These are phyloP conservation scores for Eulemur rubriventer DNA, from an alignment of 2,797 vertebrate species.

Conservation along the genomic window DNA sequence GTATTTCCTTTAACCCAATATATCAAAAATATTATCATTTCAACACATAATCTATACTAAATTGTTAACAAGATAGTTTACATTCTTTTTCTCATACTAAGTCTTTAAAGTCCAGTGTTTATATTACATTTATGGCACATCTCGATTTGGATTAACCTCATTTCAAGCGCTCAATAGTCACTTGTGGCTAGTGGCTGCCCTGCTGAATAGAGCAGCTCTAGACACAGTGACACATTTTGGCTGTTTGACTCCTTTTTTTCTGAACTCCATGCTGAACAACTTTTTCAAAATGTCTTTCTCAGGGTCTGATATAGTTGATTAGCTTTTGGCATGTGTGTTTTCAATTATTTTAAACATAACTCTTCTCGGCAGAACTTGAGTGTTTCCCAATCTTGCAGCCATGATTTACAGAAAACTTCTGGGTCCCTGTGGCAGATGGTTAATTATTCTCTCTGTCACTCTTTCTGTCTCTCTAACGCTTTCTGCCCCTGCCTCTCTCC, in stretches of 20 bases:
- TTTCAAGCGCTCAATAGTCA: neutral
- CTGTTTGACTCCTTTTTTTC: neutral
- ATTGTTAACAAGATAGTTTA: neutral
- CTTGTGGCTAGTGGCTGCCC: neutral
- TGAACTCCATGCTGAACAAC: neutral
- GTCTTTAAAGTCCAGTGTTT: neutral
- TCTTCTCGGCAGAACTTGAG: neutral
- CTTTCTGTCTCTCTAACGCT: neutral
- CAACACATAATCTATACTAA: neutral
- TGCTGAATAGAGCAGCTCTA: neutral
- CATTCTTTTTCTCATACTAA: neutral
- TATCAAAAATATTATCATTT: neutral
- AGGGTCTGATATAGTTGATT: neutral
- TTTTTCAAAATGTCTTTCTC: constrained; percentile 4
- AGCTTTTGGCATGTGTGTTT: neutral
- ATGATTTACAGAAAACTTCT: neutral
- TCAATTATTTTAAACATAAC: neutral
- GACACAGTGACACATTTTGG: neutral
- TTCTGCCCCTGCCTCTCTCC: neutral
- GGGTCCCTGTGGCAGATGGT: neutral
- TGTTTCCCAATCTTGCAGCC: neutral
- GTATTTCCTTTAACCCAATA: neutral
- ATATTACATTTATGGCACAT: neutral
- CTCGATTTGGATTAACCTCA: neutral
- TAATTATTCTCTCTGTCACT: neutral